These are phyloP conservation scores for Caenorhabditis becei DNA, from an alignment of 2,888 invertebrate species.

Conservation along the genomic window DNA sequence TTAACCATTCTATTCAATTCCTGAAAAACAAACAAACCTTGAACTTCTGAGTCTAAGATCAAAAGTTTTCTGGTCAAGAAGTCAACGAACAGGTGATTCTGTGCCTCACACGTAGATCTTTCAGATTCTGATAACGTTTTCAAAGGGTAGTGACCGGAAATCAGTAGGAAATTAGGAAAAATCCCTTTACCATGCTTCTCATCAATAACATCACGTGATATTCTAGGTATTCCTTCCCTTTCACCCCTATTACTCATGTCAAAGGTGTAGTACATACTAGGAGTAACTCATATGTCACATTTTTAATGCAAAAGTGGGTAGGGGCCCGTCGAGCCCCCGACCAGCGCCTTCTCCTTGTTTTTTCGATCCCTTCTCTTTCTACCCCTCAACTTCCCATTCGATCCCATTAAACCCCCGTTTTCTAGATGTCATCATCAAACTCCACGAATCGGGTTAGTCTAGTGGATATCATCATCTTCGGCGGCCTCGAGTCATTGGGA, in stretches of 20 bases:
- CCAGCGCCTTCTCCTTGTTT: constrained; percentile 13
- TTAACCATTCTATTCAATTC: no score
- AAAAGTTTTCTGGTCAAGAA: no score
- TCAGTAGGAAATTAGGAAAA: no score
- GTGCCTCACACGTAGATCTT: no score
- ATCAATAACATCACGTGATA: neutral
- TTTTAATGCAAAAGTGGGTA: constrained; percentile 49
- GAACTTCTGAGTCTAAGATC: no score
- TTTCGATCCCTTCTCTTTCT: constrained; percentile 19
- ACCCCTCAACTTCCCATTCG: neutral
- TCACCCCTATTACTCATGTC: constrained; percentile 26
- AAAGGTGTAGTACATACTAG: constrained; percentile 24
- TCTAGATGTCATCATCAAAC: constrained; percentile 60
- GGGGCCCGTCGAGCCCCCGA: constrained; percentile 5
- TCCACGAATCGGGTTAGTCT: constrained; percentile 60
- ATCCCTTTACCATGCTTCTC: no score
- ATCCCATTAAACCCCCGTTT: neutral
- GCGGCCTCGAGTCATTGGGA: constrained; percentile 73
- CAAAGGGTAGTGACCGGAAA: no score
- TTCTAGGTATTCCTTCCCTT: neutral
- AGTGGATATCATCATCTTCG: constrained; percentile 68
- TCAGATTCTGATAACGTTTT: no score
- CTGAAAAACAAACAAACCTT: no score
- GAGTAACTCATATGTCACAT: constrained; percentile 58
- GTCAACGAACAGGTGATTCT: no score